phyloP scores from a whole-genome alignment of 2,797 vertebrate species.

The Remorina albescens region DNA sequence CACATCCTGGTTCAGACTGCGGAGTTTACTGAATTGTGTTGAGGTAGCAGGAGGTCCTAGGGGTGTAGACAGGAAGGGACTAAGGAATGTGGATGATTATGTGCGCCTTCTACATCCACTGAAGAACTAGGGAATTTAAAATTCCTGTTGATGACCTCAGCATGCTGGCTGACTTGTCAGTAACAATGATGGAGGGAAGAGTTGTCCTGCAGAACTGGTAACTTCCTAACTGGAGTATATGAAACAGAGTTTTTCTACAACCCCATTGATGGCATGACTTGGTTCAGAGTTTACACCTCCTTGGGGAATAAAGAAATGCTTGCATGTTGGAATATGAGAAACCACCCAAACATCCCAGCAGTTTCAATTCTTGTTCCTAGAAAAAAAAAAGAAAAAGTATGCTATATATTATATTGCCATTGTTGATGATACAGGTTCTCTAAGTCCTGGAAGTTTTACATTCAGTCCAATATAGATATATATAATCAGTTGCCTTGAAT shows the following conservation, averaged over 20 bases:
- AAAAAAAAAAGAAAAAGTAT: constrained; percentile 6
- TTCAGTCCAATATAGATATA: neutral
- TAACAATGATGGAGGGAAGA: constrained; percentile 7
- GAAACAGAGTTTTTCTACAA: constrained; percentile 44
- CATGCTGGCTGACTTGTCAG: constrained; percentile 42
- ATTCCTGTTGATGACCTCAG: constrained; percentile 33
- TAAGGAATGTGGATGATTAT: constrained; percentile 73
- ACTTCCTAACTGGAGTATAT: constrained; percentile 26
- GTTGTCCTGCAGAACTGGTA: constrained; percentile 29
- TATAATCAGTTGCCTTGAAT: neutral
- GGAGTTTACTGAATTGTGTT: constrained; percentile 40
- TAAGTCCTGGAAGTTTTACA: neutral
- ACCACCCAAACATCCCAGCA: constrained; percentile 47
- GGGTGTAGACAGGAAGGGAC: constrained; percentile 64
- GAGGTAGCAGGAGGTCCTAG: constrained; percentile 57
- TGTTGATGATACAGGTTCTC: neutral
- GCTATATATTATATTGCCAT: neutral
- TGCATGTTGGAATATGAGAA: constrained; percentile 71
- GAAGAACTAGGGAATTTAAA: constrained; percentile 56
- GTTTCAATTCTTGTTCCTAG: constrained; percentile 39
- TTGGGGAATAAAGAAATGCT: constrained; percentile 75
- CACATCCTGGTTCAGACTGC: constrained; percentile 50
- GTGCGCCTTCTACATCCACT: constrained; percentile 53
- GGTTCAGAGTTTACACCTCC: constrained; percentile 60
- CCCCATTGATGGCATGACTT: constrained; percentile 48